Evolutionary conservation across 2,113 vertebrate genomes (phyloP), one percentile per base, ranked within the genome.

Genomic region (Nicator chloris): DNA sequence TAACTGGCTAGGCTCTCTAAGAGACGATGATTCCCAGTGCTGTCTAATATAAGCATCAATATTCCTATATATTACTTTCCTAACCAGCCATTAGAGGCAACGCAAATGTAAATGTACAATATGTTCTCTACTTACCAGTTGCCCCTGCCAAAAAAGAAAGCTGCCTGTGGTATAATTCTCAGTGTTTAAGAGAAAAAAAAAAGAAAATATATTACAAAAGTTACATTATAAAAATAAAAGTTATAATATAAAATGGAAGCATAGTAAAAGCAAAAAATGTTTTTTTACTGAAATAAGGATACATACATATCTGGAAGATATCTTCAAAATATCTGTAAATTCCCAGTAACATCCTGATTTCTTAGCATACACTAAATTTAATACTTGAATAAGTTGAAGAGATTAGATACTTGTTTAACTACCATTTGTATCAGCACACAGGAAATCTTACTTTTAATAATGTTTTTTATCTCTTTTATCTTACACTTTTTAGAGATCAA

Each of bases 11-110:
- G 33, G 50, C 13, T 86, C 17, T 86, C 28, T 44, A 71, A 68
- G 26, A 23, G 40, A 70, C 0, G 0, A 40, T 19, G 14, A 80
- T 23, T 73, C n/a, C 30, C 19, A 44, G 0, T 6, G 20, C 3
- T 64, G 30, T 54, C 39, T 30, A 81, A 61, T 24, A 33, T 2
- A 70, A 47, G 28, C 22, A 70, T 16, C 33, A 50, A 56, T 27
- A 50, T 15, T 40, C 14, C 54, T 56, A 8, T 31, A 40, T 7
- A n/a, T 7, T 39, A 33, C 51, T 49, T 61, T n/a, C 31, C 47
- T 27, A 45, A 9, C 19, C 51, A 65, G 40, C 8, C 23, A 33
- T 8, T 16, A 77, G 20, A 87, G 23, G 22, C 45, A 65, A 63
- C 73, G 13, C 2, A 5, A 13, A 71, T 10, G 33, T 31, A 88